A percentile compares a stretch with the other conserved stretches of the same genome.
These are phyloP conservation scores for Thermophis baileyi DNA, from an alignment of 2,113 vertebrate genomes.

Conservation along the genomic window DNA sequence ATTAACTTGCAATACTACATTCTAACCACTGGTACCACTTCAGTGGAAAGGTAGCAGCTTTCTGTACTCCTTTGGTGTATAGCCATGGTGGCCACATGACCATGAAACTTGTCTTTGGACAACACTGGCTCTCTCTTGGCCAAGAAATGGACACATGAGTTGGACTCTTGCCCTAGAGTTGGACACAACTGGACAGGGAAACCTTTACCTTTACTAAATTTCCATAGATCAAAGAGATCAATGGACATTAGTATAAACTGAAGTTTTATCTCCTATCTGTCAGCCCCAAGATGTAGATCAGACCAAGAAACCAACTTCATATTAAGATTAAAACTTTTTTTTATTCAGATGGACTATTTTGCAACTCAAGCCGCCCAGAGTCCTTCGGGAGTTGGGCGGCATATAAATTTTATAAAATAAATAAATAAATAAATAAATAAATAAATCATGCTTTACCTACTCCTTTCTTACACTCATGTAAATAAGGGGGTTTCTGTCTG, in stretches of 20 bases:
- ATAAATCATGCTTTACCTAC: neutral
- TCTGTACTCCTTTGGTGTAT: neutral
- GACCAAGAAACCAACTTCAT: neutral
- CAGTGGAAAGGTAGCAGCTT: neutral
- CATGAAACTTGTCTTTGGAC: neutral
- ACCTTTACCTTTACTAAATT: too few species aligned
- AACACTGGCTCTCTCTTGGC: neutral
- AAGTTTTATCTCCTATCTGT: neutral
- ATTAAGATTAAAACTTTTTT: neutral
- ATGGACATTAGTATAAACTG: neutral
- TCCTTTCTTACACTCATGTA: neutral
- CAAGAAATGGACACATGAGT: neutral
- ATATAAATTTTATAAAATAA: too few species aligned
- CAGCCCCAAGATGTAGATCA: neutral
- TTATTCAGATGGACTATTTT: neutral
- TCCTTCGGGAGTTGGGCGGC: too few species aligned
- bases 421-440: too few species aligned
- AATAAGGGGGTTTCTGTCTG: neutral
- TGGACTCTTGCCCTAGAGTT: too few species aligned
- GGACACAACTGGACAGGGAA: too few species aligned
- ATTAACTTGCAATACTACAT: too few species aligned
- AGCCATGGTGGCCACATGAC: neutral
- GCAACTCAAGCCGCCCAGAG: too few species aligned
- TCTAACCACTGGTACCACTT: neutral
- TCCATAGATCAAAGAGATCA: neutral